Evolutionary conservation across 1,140 invertebrate species (phyloP).

Genomic region (Melanaphis sacchari): DNA sequence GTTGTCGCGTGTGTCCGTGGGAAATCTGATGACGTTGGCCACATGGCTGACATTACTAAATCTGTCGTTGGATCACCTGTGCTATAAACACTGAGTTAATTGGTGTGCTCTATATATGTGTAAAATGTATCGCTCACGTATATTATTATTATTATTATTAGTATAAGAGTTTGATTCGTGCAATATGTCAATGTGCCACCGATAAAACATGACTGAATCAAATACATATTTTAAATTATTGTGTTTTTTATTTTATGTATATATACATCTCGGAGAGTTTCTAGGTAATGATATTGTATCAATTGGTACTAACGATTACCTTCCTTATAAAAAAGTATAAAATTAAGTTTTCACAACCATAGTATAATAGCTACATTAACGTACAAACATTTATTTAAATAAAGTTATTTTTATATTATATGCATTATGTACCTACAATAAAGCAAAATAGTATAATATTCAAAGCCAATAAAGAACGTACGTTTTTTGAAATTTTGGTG

Average conservation of each 20-base stretch:
- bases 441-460: background rate
- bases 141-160: background rate
- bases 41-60: slow-evolving; percentile 55
- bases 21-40: slow-evolving; percentile 40
- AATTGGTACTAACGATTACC: background rate
- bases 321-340: background rate
- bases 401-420: background rate
- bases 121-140: background rate
- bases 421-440: background rate
- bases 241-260: too few relatives aligned
- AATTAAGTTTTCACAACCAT: background rate
- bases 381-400: background rate
- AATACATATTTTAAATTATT: background rate
- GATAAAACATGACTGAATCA: background rate
- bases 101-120: background rate
- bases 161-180: background rate
- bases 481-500: background rate
- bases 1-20: slow-evolving; percentile 51
- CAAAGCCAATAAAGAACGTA: background rate
- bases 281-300: background rate
- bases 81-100: slow-evolving; percentile 36
- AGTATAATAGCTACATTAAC: background rate
- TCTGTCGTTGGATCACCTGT: slow-evolving; percentile 51
- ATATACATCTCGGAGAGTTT: background rate
- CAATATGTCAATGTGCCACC: background rate